These are phyloP conservation scores for Heteromurus nitidus DNA, from an alignment of 2,888 invertebrate species.

Conservation along the genomic window DNA sequence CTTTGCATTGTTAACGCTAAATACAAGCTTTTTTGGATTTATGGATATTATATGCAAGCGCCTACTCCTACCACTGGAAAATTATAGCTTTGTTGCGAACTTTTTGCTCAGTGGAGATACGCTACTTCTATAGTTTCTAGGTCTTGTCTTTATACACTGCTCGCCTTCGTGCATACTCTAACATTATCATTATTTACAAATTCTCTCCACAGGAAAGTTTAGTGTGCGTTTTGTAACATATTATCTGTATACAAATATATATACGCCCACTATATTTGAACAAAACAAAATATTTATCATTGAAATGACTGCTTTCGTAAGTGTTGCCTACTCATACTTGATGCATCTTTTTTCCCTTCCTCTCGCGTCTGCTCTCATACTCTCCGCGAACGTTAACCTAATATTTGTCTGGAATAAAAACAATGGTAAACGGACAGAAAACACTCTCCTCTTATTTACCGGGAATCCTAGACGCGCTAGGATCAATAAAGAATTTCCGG, in stretches of 20 bases:
- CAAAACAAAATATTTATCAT: not conserved
- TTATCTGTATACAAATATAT: not conserved
- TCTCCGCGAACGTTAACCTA: not conserved
- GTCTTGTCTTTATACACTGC: not conserved
- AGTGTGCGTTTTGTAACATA: too few relatives aligned
- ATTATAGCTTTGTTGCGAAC: not conserved
- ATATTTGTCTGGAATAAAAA: too few relatives aligned
- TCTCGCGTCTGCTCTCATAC: not conserved
- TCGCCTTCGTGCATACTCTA: not conserved
- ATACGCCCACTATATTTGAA: not conserved
- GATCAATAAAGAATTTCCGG: slow-evolving; percentile 65
- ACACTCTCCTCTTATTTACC: slow-evolving; percentile 17
- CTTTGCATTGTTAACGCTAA: not conserved
- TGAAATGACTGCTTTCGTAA: not conserved
- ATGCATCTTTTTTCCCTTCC: not conserved
- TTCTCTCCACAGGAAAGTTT: not conserved
- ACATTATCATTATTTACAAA: slow-evolving; percentile 28
- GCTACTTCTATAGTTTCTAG: slow-evolving; percentile 6
- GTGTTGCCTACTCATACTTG: not conserved
- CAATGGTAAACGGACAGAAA: not conserved
- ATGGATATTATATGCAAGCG: slow-evolving; percentile 38
- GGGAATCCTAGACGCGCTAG: slow-evolving; percentile 5
- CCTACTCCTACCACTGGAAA: not conserved
- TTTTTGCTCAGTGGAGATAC: not conserved
- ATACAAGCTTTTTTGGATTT: slow-evolving; percentile 50